Base-by-base conservation (phyloP, 2,888 invertebrate genomes). In the Lottia gigantea region DNA sequence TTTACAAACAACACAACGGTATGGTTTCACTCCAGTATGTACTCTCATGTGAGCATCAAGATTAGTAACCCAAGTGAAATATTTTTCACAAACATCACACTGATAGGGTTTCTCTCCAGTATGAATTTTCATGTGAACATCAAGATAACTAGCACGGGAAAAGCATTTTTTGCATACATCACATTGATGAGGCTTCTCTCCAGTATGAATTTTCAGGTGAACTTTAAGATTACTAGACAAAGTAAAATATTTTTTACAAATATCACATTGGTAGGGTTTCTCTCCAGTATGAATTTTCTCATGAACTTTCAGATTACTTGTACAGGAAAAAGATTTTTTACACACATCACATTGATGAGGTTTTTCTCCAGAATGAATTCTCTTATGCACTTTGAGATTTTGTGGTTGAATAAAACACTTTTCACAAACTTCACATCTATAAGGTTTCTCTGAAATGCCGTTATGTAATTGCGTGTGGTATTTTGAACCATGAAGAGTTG, bases 351-450 rank as follows among this genome's bases (percentile, higher is more conserved):
- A 49, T 49, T 49, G 8, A 49, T 49, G n/a, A n/a, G 49, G 49
- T 49, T 49, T 49, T 14, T 49, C 49, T n/a, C 15, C 49, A 49
- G 49, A 14, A 14, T 49, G 49, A 49, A 49, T 49, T 49, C 49
- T 49, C 14, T 14, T 6, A n/a, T 49, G 49, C n/a, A n/a, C n/a
- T n/a, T 49, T 15, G 15, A 49, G 49, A 8, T 49, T n/a, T 49
- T 49, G 15, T 49, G 15, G 15, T 49, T n/a, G 6, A n/a, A n/a
- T 49, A n/a, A 49, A 49, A n/a, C 15, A 49, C n/a, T 49, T 49
- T n/a, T n/a, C n/a, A 49, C 49, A 49, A 49, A 49, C 49, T n/a
- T 49, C 49, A 49, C 49, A 49, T 49, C 14, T 49, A 14, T n/a
- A 49, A n/a, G 15, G 15, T 49, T n/a, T 49, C n/a, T 49, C 49